Conservation (phyloP, 1,140 invertebrate species). For the Caenorhabditis tropicalis region DNA sequence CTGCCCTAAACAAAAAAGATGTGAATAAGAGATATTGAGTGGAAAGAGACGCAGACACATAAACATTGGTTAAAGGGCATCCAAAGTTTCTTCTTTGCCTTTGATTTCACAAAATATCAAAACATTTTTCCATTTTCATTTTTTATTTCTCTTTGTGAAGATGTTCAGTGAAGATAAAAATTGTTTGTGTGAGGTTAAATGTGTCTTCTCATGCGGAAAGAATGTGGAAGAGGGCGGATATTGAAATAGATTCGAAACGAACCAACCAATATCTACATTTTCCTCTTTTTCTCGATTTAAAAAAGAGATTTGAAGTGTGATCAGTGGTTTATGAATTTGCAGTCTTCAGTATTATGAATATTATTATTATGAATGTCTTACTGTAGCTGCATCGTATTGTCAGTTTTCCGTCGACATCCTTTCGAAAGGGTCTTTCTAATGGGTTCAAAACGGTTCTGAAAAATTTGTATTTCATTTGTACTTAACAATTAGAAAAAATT, state of each 20-base stretch:
- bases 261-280: background rate
- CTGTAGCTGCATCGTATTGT: too few relatives aligned
- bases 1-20: slow-evolving; percentile 13
- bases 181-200: background rate
- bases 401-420: too few relatives aligned
- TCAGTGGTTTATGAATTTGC: background rate
- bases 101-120: background rate
- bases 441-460: too few relatives aligned
- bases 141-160: background rate
- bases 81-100: background rate
- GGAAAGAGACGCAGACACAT: slow-evolving; percentile 17
- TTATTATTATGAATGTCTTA: too few relatives aligned
- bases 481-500: too few relatives aligned
- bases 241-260: slow-evolving; percentile 37
- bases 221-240: slow-evolving; percentile 11
- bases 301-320: background rate
- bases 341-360: too few relatives aligned
- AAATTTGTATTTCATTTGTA: too few relatives aligned
- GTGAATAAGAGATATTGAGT: background rate
- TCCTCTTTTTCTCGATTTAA: background rate
- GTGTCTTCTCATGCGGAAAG: slow-evolving; percentile 23
- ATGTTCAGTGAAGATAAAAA: slow-evolving; percentile 8
- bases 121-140: background rate
- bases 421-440: too few relatives aligned
- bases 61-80: background rate